Conservation (phyloP, 2,113 vertebrate species). For the Vimba vimba region DNA sequence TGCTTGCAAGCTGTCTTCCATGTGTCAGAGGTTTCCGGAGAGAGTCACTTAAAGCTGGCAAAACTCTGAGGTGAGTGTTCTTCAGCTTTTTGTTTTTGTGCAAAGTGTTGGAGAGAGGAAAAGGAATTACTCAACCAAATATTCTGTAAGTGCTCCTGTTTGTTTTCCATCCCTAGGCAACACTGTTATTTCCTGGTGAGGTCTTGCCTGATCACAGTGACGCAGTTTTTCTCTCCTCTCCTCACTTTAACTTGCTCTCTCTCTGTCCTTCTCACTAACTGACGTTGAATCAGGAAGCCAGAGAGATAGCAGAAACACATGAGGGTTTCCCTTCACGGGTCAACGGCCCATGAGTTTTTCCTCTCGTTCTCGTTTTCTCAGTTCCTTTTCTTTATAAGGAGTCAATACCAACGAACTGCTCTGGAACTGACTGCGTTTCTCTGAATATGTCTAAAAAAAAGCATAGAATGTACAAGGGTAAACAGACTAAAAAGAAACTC, state of each 20-base stretch:
- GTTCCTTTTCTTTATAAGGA: neutral
- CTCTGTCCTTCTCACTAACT: neutral
- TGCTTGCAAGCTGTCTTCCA: constrained; percentile 35
- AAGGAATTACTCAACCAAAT: constrained; percentile 54
- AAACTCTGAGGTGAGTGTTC: constrained; percentile 28
- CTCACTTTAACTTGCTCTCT: neutral
- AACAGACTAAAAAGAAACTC: neutral
- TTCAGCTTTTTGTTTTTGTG: constrained; percentile 32
- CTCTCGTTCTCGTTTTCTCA: neutral
- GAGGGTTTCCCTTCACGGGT: constrained; percentile 32
- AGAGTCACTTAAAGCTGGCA: constrained; percentile 10
- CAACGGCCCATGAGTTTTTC: neutral
- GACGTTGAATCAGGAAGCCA: constrained; percentile 26
- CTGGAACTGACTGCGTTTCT: neutral
- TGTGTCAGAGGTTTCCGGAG: neutral
- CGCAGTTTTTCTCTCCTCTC: constrained; percentile 43
- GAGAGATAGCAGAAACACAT: constrained; percentile 41
- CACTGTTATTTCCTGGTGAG: constrained; percentile 64
- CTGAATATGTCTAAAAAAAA: neutral
- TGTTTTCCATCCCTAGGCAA: constrained; percentile 66
- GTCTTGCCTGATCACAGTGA: constrained; percentile 57
- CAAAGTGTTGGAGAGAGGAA: constrained; percentile 16
- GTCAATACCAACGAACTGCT: constrained; percentile 1
- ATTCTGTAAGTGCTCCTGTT: constrained; percentile 57
- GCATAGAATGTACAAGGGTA: neutral